Conservation (phyloP, 2,888 invertebrate species). For the Mamestra brassicae region DNA sequence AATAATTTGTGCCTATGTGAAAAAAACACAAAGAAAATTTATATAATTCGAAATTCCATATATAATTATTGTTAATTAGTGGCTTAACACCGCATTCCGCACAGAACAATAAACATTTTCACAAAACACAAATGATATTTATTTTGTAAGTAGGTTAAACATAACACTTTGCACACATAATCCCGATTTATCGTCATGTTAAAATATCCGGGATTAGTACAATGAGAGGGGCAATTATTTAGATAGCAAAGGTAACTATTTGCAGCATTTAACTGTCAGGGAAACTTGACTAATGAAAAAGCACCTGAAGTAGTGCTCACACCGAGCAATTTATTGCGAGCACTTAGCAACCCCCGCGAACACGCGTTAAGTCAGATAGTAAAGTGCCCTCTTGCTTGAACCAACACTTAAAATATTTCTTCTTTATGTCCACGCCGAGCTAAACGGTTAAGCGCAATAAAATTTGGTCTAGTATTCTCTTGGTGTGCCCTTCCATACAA, state of each 20-base stretch:
- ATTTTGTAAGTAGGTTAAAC: too few species aligned
- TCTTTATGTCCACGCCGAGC: slow-evolving; percentile 58
- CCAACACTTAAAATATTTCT: slow-evolving; percentile 71
- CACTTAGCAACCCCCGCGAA: slow-evolving; percentile 83
- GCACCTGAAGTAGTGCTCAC: slow-evolving; percentile 82
- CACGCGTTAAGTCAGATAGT: slow-evolving; percentile 77
- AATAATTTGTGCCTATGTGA: not conserved
- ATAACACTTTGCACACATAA: not conserved
- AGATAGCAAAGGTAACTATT: slow-evolving; percentile 56
- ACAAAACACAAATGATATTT: slow-evolving; percentile 6
- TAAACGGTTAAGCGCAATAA: slow-evolving; percentile 49
- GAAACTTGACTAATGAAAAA: slow-evolving; percentile 81
- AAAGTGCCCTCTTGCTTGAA: slow-evolving; percentile 74
- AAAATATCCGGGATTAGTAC: slow-evolving; percentile 29
- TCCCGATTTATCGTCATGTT: slow-evolving; percentile 27
- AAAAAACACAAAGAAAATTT: not conserved
- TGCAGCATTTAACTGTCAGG: slow-evolving; percentile 70
- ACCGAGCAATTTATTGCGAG: slow-evolving; percentile 83
- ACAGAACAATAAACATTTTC: slow-evolving; percentile 33
- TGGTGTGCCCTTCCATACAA: not conserved
- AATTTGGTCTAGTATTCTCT: slow-evolving; percentile 31
- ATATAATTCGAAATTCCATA: not conserved
- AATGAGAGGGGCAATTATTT: slow-evolving; percentile 59
- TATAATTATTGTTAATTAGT: slow-evolving; percentile 6
- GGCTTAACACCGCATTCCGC: slow-evolving; percentile 6